Base-by-base conservation (phyloP, 2,888 invertebrate genomes). In the Diadegma fenestrale region DNA sequence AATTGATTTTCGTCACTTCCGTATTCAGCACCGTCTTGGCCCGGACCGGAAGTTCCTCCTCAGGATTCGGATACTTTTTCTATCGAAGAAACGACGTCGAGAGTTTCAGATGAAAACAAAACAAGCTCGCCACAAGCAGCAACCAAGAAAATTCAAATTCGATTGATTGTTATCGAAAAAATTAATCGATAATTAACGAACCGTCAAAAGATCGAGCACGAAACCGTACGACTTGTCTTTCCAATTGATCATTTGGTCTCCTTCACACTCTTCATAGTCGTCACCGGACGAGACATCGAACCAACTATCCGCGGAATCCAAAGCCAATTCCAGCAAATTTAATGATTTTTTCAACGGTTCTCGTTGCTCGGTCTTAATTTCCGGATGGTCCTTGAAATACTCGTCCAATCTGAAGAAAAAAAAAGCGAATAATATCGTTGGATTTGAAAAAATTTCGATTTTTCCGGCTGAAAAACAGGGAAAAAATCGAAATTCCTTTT, bases 41-140 rank as follows among this genome's bases (percentile, higher is more conserved):
- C 12, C 89, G 19, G 22, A 92, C 88, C 8, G 92, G 91, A 26
- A 92, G 84, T 84, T 92, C 92, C 6, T 92, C 81, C 7, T 80
- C 82, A 0, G 91, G 89, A 73, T 93, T 87, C 17, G 93, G 92
- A 63, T 87, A 89, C 41, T 90, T 91, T 90, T 92, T 92, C 93
- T 93, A 69, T 14, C 58, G 71, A 43, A 14, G 30, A 14, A 48
- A n/a, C 37, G 17, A 51, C 3, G 72, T 22, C 22, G 19, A 10
- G 10, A 0, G 1, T n/a, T 43, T 43, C 0, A 37, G 37, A 37
- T 8, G 1, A 48, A 48, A 17, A n/a, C 17, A 0, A 5, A 48
- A 2, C 45, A 5, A 48, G 14, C 12, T 26, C 26, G 12, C n/a
- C n/a, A n/a, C 12, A n/a, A 10, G 10, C 0, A 5, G 26, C 22